These are phyloP conservation scores for Littorina saxatilis DNA, from an alignment of 1,140 invertebrate species.

Conservation along the genomic window DNA sequence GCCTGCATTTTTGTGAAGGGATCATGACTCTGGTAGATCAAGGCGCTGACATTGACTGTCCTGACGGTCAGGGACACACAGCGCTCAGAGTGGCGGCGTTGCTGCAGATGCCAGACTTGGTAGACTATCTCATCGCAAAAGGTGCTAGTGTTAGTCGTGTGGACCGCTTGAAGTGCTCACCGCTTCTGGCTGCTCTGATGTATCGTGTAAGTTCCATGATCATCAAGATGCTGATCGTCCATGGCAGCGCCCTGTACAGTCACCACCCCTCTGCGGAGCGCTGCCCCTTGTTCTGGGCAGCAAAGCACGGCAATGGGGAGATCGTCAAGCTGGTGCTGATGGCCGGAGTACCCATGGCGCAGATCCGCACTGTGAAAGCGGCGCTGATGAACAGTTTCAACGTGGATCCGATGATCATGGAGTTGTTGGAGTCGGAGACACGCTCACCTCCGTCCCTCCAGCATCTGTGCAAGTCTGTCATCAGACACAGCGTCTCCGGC, in stretches of 20 bases:
- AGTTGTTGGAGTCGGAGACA: conserved; percentile 61
- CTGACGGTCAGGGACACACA: conserved; percentile 69
- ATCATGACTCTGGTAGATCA: conserved; percentile 63
- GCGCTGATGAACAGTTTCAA: conserved; percentile 57
- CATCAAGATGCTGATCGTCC: conserved; percentile 63
- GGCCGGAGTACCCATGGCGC: conserved; percentile 62
- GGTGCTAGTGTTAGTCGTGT: conserved; percentile 71
- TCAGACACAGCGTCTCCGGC: conserved; percentile 51
- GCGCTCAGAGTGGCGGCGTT: conserved; percentile 69
- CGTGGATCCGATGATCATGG: conserved; percentile 55
- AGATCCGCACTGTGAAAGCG: conserved; percentile 62
- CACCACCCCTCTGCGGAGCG: conserved; percentile 55
- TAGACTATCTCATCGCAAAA: conserved; percentile 67
- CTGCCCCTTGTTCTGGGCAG: conserved; percentile 69
- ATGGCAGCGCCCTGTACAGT: conserved; percentile 65
- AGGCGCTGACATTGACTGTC: conserved; percentile 70
- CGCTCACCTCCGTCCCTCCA: conserved; percentile 62
- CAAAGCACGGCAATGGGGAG: conserved; percentile 67
- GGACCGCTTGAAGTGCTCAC: conserved; percentile 64
- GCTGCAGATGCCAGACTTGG: conserved; percentile 69
- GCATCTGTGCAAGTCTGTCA: conserved; percentile 63
- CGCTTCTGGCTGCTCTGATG: conserved; percentile 65
- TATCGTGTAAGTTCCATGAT: conserved; percentile 68
- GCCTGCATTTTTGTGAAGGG: conserved; percentile 69
- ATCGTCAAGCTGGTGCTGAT: conserved; percentile 65